Base-by-base conservation (phyloP, 1,140 invertebrate species). In the Drosophila kikkawai region DNA sequence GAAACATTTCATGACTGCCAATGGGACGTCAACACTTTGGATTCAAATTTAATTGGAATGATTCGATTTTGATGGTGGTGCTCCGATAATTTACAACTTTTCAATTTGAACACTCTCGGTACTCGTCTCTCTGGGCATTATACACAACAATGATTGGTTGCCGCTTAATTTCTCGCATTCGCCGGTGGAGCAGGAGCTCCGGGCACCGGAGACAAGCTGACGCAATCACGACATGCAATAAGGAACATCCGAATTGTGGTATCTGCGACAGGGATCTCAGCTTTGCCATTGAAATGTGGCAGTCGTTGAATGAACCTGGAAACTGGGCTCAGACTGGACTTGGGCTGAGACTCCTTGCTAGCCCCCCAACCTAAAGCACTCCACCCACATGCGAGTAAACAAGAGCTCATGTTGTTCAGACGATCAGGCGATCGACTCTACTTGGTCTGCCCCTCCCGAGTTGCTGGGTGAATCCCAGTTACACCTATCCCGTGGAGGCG, bases 31-130 rank as follows among this genome's bases (percentile, higher is more conserved):
- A 34, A 55, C 45, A 64, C 79, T 68, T 80, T 84, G 84, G 70
- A 91, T 85, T 82, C 79, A 86, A 87, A 91, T 91, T 91, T 91
- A 91, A 91, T 91, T 91, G 88, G 88, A 85, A 88, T 85, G 82
- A 91, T 91, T 82, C 87, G 84, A 76, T 82, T 82, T 74, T 80
- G 88, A 88, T 91, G 82, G 75, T 64, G 73, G 50, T 69, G 71
- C 71, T 67, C 57, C 60, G 83, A 88, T 88, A 90, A 87, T 86
- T 86, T 87, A 79, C 66, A 86, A 87, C 83, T 86, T 87, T 86
- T 86, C 82, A 86, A 86, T 87, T 87, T 86, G 57, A 87, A 79
- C 82, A 82, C 75, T 82, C 75, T 71, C 11, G n/a, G 39, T 7
- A 15, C 39, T 42, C 7, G n/a, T 7, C 51, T n/a, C 53, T 51